Evolutionary conservation across 2,888 invertebrate species (phyloP).

Genomic region (Campoplex capitator): DNA sequence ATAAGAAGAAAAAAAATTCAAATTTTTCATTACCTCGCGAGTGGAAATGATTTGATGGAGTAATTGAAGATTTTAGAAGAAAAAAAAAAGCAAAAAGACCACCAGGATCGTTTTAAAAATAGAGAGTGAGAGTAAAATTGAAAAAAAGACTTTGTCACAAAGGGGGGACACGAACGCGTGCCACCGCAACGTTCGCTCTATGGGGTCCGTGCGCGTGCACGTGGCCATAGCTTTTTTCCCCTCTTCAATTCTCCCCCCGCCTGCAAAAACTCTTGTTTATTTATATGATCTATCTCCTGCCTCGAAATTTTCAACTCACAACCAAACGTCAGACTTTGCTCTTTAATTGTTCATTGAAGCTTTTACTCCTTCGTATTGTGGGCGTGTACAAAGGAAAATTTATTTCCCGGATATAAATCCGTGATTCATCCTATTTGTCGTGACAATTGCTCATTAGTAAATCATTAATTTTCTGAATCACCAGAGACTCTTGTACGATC

Average conservation of each 20-base stretch:
- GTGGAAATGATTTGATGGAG: background rate
- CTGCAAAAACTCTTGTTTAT: constrained; percentile 49
- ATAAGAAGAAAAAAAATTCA: background rate
- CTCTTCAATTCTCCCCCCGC: background rate
- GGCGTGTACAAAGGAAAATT: constrained; percentile 11
- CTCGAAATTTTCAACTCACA: background rate
- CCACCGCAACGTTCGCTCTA: constrained; percentile 69
- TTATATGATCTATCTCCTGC: constrained; percentile 17
- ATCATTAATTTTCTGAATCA: constrained; percentile 61
- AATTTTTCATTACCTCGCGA: background rate
- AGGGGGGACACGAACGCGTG: constrained; percentile 54
- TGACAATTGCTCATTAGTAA: constrained; percentile 49
- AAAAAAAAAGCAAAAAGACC: constrained; percentile 32
- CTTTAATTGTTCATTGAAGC: background rate
- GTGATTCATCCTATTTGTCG: constrained; percentile 49
- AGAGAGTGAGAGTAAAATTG: constrained; percentile 36
- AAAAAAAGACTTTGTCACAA: constrained; percentile 24
- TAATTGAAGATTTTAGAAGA: background rate
- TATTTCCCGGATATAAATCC: constrained; percentile 28
- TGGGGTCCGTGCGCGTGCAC: constrained; percentile 58
- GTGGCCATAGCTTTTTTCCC: constrained; percentile 39
- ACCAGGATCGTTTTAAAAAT: constrained; percentile 64
- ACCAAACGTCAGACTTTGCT: constrained; percentile 14
- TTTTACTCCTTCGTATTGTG: background rate
- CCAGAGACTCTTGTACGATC: constrained; percentile 25